Evolutionary conservation across 2,113 vertebrate genomes (phyloP).

Genomic region (Macaca fascicularis): DNA sequence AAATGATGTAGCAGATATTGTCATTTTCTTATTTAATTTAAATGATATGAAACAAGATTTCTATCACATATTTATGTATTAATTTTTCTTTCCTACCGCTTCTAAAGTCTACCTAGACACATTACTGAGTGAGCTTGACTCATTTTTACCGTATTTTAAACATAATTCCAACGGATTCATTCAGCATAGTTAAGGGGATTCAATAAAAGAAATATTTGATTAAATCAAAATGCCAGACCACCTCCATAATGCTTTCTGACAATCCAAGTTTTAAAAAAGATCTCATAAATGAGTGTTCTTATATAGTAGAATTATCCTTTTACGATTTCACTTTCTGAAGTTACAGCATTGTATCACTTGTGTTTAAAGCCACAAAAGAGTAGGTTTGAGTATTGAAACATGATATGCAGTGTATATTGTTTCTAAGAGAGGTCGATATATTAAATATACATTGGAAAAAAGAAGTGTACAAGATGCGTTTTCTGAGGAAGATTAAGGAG

Average conservation of each 20-base stretch:
- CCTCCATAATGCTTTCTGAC: background rate
- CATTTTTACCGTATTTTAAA: conserved; percentile 19
- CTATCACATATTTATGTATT: background rate
- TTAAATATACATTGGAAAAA: conserved; percentile 66
- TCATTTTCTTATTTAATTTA: background rate
- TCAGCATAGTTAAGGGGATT: background rate
- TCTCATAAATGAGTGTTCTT: background rate
- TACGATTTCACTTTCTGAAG: conserved; percentile 9
- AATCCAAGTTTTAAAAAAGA: background rate
- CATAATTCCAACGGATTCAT: background rate
- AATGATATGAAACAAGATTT: background rate
- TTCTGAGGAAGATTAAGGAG: conserved; percentile 66
- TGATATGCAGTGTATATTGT: background rate
- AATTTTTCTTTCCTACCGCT: background rate
- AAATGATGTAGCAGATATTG: background rate
- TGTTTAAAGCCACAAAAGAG: conserved; percentile 19
- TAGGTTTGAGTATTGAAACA: conserved; percentile 24
- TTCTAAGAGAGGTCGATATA: conserved; percentile 42
- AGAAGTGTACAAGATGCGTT: conserved; percentile 60
- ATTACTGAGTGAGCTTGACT: background rate
- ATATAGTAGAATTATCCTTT: background rate
- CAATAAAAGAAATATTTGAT: background rate
- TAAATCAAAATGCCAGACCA: background rate
- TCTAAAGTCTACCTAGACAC: background rate
- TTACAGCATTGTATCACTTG: background rate